Evolutionary conservation across 2,888 invertebrate genomes (phyloP).

Genomic region (Gastrophysa polygoni): DNA sequence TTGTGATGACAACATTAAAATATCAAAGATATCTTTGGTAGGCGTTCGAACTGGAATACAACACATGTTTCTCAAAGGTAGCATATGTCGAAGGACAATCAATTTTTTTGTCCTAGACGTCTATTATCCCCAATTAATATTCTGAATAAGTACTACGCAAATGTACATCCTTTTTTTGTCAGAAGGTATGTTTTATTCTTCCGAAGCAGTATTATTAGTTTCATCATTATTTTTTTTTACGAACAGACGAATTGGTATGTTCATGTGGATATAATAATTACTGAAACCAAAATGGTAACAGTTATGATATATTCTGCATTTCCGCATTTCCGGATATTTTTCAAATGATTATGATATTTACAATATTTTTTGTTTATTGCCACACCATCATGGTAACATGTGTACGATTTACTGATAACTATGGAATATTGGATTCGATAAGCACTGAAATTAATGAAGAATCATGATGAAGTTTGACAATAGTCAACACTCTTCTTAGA

Average conservation of each 20-base stretch:
- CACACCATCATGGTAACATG: background rate
- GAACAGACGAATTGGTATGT: constrained; percentile 15
- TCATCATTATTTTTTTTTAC: constrained; percentile 11
- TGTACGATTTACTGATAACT: too few relatives aligned
- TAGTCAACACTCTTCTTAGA: too few relatives aligned
- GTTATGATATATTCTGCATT: constrained; percentile 13
- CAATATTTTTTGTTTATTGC: background rate
- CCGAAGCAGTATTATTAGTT: constrained; percentile 12
- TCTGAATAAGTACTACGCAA: constrained; percentile 27
- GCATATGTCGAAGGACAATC: constrained; percentile 41
- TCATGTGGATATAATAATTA: constrained; percentile 13
- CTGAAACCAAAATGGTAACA: constrained; percentile 13
- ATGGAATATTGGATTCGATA: too few relatives aligned
- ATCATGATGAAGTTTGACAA: too few relatives aligned
- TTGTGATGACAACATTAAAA: background rate
- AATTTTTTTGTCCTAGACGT: constrained; percentile 39
- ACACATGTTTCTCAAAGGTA: constrained; percentile 47
- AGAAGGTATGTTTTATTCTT: constrained; percentile 18
- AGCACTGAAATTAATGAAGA: too few relatives aligned
- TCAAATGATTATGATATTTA: background rate
- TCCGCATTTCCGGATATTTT: background rate
- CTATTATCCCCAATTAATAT: constrained; percentile 37
- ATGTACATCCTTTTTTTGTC: constrained; percentile 16
- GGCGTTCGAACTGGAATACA: constrained; percentile 20
- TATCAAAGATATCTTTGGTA: background rate